Conservation (phyloP, 2,888 invertebrate genomes). For the Chloroclysta siterata region DNA sequence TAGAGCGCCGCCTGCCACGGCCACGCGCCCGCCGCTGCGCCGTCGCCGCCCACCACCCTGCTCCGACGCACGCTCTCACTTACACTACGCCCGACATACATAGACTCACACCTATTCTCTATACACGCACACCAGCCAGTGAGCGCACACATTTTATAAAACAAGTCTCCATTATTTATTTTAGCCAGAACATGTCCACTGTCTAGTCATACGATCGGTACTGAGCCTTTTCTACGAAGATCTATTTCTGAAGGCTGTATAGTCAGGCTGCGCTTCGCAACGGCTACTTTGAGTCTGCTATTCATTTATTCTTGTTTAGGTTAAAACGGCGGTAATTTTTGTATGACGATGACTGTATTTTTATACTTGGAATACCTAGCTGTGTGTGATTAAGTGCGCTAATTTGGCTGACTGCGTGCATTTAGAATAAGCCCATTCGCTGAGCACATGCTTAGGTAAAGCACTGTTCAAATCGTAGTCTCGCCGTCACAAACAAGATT, state of each 20-base stretch:
- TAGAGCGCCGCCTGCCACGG: conserved; percentile 95
- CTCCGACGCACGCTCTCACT: conserved; percentile 78
- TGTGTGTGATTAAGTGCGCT: background rate
- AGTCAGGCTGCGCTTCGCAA: too few relatives aligned
- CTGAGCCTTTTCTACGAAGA: too few relatives aligned
- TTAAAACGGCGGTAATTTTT: too few relatives aligned
- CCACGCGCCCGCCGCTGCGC: conserved; percentile 91
- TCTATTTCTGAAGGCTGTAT: too few relatives aligned
- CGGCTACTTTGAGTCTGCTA: too few relatives aligned
- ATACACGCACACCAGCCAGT: background rate
- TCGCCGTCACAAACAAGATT: too few relatives aligned
- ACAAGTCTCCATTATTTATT: too few relatives aligned
- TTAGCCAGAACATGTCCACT: too few relatives aligned
- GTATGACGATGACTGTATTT: too few relatives aligned
- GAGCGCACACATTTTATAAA: background rate
- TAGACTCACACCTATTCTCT: conserved; percentile 14
- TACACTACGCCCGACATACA: conserved; percentile 42
- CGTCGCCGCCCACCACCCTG: conserved; percentile 93
- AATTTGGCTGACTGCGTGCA: conserved; percentile 7
- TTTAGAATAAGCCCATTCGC: conserved; percentile 11
- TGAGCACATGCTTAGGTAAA: conserved; percentile 13
- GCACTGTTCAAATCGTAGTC: conserved; percentile 1
- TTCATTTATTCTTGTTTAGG: too few relatives aligned
- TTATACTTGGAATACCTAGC: background rate
- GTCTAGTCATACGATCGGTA: too few relatives aligned